Percentiles rank a stretch among this genome's conserved stretches.
These are phyloP conservation scores for Mnemiopsis leidyi DNA, from an alignment of 37 sponge, comb jelly and placozoan species.

Conservation along the genomic window DNA sequence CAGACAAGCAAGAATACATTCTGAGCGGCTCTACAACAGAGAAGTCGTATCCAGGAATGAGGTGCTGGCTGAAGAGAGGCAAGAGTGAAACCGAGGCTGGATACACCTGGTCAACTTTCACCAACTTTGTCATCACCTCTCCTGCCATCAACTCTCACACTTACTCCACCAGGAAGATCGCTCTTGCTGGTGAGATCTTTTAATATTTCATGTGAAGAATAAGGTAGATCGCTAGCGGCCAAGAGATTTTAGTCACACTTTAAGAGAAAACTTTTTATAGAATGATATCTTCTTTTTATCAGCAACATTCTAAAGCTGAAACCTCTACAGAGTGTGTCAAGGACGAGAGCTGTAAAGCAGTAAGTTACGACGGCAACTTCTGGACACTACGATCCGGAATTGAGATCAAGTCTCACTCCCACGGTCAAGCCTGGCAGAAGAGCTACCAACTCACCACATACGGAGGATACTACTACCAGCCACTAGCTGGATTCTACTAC, in stretches of 20 bases:
- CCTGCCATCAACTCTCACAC: neutral
- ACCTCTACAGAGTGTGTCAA: neutral
- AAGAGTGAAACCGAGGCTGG: neutral
- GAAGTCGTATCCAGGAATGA: neutral
- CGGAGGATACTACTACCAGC: neutral
- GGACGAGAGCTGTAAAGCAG: neutral
- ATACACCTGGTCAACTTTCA: neutral
- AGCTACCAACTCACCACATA: neutral
- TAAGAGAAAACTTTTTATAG: too few relatives aligned
- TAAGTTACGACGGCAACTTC: neutral
- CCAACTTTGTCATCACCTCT: neutral
- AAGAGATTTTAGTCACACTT: too few relatives aligned
- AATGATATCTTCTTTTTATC: too few relatives aligned
- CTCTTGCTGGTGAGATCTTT: neutral
- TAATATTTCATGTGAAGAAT: neutral
- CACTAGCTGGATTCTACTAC: neutral
- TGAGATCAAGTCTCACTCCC: neutral
- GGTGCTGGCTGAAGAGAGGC: neutral
- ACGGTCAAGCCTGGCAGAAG: neutral
- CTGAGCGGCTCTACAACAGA: neutral
- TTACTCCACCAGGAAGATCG: neutral
- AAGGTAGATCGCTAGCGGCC: too few relatives aligned
- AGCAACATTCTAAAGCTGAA: too few relatives aligned
- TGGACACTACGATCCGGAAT: neutral
- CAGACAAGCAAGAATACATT: neutral